A percentile compares a stretch with the other conserved stretches of the same genome.
phyloP scores from a whole-genome alignment of 1,140 invertebrate species.

The Dryas iulia region DNA sequence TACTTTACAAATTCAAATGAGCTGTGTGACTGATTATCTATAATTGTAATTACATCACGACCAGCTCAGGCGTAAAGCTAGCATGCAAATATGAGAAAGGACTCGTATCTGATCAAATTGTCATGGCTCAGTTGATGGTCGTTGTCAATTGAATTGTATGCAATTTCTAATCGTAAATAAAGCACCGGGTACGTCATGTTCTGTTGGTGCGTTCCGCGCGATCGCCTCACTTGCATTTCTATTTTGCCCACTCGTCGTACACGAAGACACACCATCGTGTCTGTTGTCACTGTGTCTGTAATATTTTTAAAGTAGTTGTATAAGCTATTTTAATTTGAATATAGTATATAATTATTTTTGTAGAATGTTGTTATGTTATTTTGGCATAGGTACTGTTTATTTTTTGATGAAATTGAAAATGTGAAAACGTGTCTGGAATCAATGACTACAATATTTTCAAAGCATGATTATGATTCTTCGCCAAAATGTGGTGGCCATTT shows the following conservation, averaged over 20 bases:
- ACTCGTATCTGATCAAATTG: conserved; percentile 24
- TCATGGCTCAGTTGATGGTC: conserved; percentile 25
- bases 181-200: conserved; percentile 38
- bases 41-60: conserved; percentile 31
- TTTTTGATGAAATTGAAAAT: too few species aligned
- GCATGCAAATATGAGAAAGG: conserved; percentile 35
- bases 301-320: too few species aligned
- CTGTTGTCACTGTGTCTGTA: too few species aligned
- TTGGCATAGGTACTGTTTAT: too few species aligned
- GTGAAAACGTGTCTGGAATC: too few species aligned
- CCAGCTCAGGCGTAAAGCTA: conserved; percentile 18
- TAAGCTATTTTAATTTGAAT: too few species aligned
- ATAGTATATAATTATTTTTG: too few species aligned
- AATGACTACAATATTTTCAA: too few species aligned
- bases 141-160: conserved; percentile 38
- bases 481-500: too few species aligned
- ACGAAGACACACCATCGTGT: conserved; percentile 29
- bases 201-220: conserved; percentile 49
- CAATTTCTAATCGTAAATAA: conserved; percentile 49
- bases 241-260: conserved; percentile 47
- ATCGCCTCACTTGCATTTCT: conserved; percentile 61
- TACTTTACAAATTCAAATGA: neutral
- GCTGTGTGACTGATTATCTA: conserved; percentile 13
- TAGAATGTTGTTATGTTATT: too few species aligned
- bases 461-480: too few species aligned